Evolutionary conservation across 2,113 vertebrate species (phyloP), one percentile per base, ranked within the genome.

Genomic region (Paraplagusia blochii): DNA sequence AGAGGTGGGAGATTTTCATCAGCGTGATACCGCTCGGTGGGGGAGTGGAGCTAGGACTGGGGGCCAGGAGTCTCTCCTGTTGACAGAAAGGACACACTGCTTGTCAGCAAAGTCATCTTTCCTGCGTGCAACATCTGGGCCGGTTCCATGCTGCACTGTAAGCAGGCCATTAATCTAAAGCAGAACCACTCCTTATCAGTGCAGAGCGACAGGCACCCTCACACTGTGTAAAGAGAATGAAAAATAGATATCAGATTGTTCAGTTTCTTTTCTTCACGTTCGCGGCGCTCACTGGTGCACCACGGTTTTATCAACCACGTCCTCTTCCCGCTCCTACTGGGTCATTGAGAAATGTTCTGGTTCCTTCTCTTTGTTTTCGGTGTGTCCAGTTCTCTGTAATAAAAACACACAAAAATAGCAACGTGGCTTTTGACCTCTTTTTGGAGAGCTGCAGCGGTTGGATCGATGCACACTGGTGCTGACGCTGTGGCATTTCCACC

Each of bases 21-120:
- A 62, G 68, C 10, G 43, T 69, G 76, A 84, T 78, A 54, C 29
- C 13, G 46, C 63, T 68, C 69, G 13, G 54, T 29, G 69, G 74
- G 74, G 80, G 76, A 44, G 79, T 76, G 0, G 68, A 58, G 66
- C 60, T 66, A 53, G 70, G 61, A 7, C 59, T 44, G 12, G 61
- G 62, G 60, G 57, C 53, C 34, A 51, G 58, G 63, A 73, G 72
- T 61, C 77, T 68, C 64, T 74, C 63, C 72, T 55, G 60, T 77
- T 73, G 77, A 80, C 76, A 78, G 75, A 77, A 64, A 82, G 75
- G 84, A 85, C 77, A 79, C 61, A 39, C 39, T 6, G 70, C 84
- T 88, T 89, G 87, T 88, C 87, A 87, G 84, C 85, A 89, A 88
- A 89, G 88, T 84, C 84, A 89, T 88, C 87, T 87, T 80, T 75